Base-by-base conservation (phyloP, 2,888 invertebrate genomes). In the Megastigmus dorsalis region DNA sequence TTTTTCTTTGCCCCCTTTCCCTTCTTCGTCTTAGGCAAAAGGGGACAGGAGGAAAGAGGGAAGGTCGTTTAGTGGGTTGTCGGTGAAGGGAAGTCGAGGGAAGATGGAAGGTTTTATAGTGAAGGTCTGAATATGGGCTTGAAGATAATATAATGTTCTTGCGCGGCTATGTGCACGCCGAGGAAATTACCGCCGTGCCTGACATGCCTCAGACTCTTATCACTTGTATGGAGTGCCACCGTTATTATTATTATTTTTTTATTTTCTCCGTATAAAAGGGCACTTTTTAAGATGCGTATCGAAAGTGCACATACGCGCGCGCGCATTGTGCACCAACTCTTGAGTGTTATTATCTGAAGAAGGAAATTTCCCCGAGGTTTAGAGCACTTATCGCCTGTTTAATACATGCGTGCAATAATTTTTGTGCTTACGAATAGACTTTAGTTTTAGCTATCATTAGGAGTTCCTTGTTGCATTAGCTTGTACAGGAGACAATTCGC, bases 111-210 rank as follows among this genome's bases (percentile, higher is more conserved):
- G 23, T 41, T 52, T 55, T 66, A 66, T 66, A 65, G 43, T 7
- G 33, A 55, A 15, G 10, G 18, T 23, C 54, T 54, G 52, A 66
- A 52, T 41, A 43, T 28, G 30, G 65, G 33, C 50, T 55, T 13
- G 54, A 45, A 43, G 66, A 66, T 66, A 55, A 62, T 48, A 43
- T 65, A 52, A 60, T 48, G 62, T 48, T 48, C 62, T 48, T 48
- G 60, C 43, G 23, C 41, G 41, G n/a, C n/a, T n/a, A 15, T 2
- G 20, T 20, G 23, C 23, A 23, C 20, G 26, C 54, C n/a, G 43
- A 18, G 66, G 43, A 66, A 66, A 66, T 66, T 66, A 55, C 43
- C 33, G 50, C 23, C 2, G 38, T 13, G 36, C 18, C 13, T 52
- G 52, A 50, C 36, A 15, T 33, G 50, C 36, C 60, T 26, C 18